A percentile compares a stretch with the other conserved stretches of the same genome.
phyloP scores from a whole-genome alignment of 2,113 vertebrate genomes.

The Tupaia tana region DNA sequence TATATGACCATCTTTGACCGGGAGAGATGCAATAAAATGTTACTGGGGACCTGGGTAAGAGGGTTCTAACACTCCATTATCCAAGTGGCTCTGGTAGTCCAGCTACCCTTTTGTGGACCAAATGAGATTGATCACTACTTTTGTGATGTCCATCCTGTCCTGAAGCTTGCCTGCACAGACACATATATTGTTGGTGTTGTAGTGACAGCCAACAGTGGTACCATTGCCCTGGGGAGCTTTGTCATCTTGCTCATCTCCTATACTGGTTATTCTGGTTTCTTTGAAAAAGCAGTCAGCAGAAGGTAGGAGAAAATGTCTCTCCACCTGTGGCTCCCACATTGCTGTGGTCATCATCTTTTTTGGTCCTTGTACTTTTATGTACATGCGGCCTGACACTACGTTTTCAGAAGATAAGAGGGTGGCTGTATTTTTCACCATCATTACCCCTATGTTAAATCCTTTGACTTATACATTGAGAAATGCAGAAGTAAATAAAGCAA shows the following conservation, averaged over 20 bases:
- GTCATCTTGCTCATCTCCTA: conserved; percentile 67
- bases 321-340: conserved; percentile 67
- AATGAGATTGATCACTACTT: conserved; percentile 76
- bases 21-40: conserved; percentile 53
- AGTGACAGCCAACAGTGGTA: conserved; percentile 63
- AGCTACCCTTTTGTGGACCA: conserved; percentile 74
- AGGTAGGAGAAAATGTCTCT: conserved; percentile 57
- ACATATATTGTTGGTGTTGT: conserved; percentile 16
- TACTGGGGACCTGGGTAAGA: conserved; percentile 56
- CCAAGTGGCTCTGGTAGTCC: conserved; percentile 37
- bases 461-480: conserved; percentile 75
- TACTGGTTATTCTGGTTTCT: conserved; percentile 37
- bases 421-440: conserved; percentile 71
- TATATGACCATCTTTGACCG: conserved; percentile 59
- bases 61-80: conserved; percentile 64
- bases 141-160: conserved; percentile 68
- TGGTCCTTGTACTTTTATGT: conserved; percentile 69
- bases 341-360: conserved; percentile 66
- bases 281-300: conserved; percentile 64
- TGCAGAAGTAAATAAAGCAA: conserved; percentile 64
- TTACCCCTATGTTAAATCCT: conserved; percentile 71
- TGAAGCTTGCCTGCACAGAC: conserved; percentile 68
- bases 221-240: conserved; percentile 57
- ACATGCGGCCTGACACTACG: conserved; percentile 60
- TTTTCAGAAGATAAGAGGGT: conserved; percentile 72